Evolutionary conservation across 2,888 invertebrate species (phyloP).

Genomic region (Polyommatus icarus): DNA sequence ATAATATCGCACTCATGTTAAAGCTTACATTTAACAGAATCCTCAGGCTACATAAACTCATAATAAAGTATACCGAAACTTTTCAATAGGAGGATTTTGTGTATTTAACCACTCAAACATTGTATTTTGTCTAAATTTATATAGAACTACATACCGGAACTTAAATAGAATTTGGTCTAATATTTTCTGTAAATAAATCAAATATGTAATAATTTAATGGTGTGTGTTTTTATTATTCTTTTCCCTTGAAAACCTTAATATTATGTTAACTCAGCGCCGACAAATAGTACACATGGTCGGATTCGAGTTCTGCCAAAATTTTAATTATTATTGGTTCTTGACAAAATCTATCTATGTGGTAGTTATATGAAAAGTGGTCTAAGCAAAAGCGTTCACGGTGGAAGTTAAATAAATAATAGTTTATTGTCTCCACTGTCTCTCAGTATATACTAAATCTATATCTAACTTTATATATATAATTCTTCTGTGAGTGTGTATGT

Average conservation of each 20-base stretch:
- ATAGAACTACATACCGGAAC: conserved; percentile 58
- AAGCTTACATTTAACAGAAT: conserved; percentile 62
- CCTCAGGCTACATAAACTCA: conserved; percentile 49
- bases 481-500: too few relatives aligned
- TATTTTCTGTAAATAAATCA: conserved; percentile 80
- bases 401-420: too few relatives aligned
- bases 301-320: too few relatives aligned
- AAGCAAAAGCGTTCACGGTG: too few relatives aligned
- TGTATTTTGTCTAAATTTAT: conserved; percentile 68
- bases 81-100: conserved; percentile 57
- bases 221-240: conserved; percentile 50
- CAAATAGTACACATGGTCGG: too few relatives aligned
- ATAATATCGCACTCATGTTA: conserved; percentile 69
- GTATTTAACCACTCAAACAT: conserved; percentile 53
- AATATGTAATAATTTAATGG: conserved; percentile 74
- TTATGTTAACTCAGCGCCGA: not conserved
- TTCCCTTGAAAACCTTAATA: not conserved
- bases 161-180: conserved; percentile 72
- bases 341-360: too few relatives aligned
- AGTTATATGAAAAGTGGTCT: too few relatives aligned
- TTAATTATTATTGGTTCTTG: too few relatives aligned
- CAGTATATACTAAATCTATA: too few relatives aligned
- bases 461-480: too few relatives aligned
- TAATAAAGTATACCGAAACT: conserved; percentile 35
- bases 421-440: too few relatives aligned